phyloP scores from a whole-genome alignment of 2,797 vertebrate species.

The Chelon labrosus region DNA sequence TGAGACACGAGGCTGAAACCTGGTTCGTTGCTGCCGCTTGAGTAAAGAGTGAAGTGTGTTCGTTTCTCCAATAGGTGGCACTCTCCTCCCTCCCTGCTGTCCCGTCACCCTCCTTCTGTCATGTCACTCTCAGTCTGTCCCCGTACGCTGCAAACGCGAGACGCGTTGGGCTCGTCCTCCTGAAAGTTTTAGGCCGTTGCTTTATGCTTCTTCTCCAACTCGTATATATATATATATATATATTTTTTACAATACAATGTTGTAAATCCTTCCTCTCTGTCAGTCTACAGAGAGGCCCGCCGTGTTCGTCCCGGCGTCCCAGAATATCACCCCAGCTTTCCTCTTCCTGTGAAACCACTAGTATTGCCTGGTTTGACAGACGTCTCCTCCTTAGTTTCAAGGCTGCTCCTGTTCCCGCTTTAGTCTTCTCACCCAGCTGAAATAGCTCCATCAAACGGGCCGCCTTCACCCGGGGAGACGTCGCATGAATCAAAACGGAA shows the following conservation, averaged over 20 bases:
- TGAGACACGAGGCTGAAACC: too few species aligned
- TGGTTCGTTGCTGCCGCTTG: background rate
- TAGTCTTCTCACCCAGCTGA: conserved; percentile 6
- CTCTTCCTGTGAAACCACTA: conserved; percentile 52
- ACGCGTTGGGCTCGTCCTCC: background rate
- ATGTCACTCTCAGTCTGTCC: conserved; percentile 10
- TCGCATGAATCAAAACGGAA: conserved; percentile 29
- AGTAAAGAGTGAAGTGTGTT: conserved; percentile 37
- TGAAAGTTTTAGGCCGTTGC: background rate
- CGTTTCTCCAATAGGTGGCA: conserved; percentile 81
- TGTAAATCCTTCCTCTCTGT: background rate
- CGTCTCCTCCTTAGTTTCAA: conserved; percentile 27
- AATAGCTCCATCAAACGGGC: conserved; percentile 20
- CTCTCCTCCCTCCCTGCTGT: conserved; percentile 63
- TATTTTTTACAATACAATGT: background rate
- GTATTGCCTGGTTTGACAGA: conserved; percentile 55
- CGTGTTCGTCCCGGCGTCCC: background rate
- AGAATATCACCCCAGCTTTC: conserved; percentile 18
- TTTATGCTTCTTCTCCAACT: background rate
- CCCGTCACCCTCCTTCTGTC: conserved; percentile 28
- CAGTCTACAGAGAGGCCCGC: background rate
- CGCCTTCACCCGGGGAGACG: conserved; percentile 9
- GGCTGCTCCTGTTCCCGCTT: conserved; percentile 4
- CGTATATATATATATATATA: background rate
- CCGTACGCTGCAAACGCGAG: background rate